A percentile compares a stretch with the other conserved stretches of the same genome.
Conservation (phyloP, 2,888 invertebrate genomes). For the Machimus atricapillus region DNA sequence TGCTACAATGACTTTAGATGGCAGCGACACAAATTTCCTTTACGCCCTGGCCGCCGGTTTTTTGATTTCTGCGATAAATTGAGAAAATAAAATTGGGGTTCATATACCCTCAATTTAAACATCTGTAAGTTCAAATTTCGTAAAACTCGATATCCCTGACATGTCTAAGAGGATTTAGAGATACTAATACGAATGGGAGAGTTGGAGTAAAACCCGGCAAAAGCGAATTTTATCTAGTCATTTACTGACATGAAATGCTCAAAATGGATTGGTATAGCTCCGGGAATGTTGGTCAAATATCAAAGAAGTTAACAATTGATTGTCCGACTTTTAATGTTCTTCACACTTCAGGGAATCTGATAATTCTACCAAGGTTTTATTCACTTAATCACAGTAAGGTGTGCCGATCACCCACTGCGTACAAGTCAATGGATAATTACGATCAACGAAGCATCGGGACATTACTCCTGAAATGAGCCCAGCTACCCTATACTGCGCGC, state of each 20-base stretch:
- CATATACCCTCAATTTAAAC: constrained; percentile 13
- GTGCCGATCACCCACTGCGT: background rate
- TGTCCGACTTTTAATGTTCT: background rate
- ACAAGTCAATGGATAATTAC: constrained; percentile 18
- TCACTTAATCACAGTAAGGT: background rate
- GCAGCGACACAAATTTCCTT: constrained; percentile 27
- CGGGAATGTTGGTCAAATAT: background rate
- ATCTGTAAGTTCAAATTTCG: constrained; percentile 3
- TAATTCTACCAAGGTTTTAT: background rate
- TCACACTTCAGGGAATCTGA: background rate
- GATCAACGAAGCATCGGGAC: background rate
- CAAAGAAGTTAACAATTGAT: background rate
- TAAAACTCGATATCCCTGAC: constrained; percentile 19
- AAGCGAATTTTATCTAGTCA: background rate
- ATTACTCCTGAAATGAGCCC: background rate
- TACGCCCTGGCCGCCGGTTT: constrained; percentile 32
- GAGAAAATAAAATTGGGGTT: constrained; percentile 46
- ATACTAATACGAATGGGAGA: background rate
- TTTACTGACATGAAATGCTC: constrained; percentile 7
- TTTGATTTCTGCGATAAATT: constrained; percentile 46
- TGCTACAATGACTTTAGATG: constrained; percentile 59
- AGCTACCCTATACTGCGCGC: background rate
- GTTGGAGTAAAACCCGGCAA: background rate
- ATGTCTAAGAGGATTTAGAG: constrained; percentile 13
- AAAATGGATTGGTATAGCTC: constrained; percentile 1